A percentile compares a stretch with the other conserved stretches of the same genome.
Conservation (phyloP, 2,113 vertebrate genomes). For the Urocynchramus pylzowi region DNA sequence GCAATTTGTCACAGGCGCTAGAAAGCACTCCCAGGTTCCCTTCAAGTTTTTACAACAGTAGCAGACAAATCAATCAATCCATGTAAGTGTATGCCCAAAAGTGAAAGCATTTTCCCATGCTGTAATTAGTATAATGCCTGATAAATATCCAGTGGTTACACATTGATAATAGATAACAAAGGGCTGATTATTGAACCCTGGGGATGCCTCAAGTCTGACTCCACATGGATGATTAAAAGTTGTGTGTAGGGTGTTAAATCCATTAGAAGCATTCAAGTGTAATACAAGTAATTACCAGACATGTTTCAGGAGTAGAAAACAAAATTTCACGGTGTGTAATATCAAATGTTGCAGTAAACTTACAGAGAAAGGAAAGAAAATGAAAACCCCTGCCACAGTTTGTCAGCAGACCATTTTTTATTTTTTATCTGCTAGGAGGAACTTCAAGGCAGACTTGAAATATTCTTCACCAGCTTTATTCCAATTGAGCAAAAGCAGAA, state of each 20-base stretch:
- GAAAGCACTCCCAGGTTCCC: neutral
- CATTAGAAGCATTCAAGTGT: neutral
- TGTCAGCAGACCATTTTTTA: neutral
- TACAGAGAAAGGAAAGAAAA: neutral
- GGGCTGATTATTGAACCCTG: neutral
- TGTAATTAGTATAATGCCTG: slow-evolving; percentile 47
- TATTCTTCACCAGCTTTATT: neutral
- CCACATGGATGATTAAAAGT: slow-evolving; percentile 8
- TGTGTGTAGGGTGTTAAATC: neutral
- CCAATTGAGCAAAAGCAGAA: neutral
- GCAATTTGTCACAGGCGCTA: neutral
- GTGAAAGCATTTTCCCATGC: neutral
- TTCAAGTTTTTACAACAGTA: slow-evolving; percentile 32
- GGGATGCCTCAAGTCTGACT: neutral
- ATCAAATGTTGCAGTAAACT: neutral
- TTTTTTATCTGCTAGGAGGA: neutral
- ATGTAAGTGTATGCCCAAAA: slow-evolving; percentile 5
- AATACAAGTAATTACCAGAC: neutral
- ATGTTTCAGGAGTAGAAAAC: neutral
- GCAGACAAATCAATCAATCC: slow-evolving; percentile 47
- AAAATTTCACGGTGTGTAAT: neutral
- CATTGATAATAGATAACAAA: slow-evolving; percentile 17
- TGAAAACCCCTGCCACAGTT: neutral
- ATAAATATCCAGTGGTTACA: slow-evolving; percentile 30
- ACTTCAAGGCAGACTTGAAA: neutral